phyloP scores from a whole-genome alignment of 2,888 invertebrate genomes.

The Ametastegia equiseti region DNA sequence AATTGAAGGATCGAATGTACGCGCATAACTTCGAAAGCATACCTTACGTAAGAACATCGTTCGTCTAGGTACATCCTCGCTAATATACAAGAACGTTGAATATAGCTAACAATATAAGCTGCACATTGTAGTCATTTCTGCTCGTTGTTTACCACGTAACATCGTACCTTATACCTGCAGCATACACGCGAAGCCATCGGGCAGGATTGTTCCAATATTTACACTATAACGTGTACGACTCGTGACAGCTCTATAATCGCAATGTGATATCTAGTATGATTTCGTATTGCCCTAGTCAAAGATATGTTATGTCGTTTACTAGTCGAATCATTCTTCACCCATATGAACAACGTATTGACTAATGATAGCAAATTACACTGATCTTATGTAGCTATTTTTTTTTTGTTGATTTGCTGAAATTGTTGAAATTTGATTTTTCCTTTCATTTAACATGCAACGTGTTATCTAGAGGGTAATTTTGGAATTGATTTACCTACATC shows the following conservation, averaged over 20 bases:
- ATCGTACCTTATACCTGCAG: background rate
- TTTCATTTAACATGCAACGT: background rate
- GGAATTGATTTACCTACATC: background rate
- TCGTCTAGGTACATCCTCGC: background rate
- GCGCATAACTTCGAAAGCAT: background rate
- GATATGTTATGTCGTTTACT: background rate
- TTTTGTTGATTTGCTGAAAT: background rate
- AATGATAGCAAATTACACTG: background rate
- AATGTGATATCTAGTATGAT: background rate
- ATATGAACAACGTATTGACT: background rate
- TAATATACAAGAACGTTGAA: background rate
- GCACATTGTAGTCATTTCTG: constrained; percentile 21
- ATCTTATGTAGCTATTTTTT: background rate
- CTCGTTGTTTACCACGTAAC: constrained; percentile 8
- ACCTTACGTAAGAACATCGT: background rate
- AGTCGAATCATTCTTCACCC: background rate
- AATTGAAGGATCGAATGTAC: background rate
- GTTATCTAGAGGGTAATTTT: background rate
- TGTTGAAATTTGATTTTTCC: background rate
- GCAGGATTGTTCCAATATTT: constrained; percentile 25
- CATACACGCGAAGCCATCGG: constrained; percentile 1
- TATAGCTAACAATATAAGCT: background rate
- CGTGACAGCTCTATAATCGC: background rate
- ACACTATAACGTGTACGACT: background rate
- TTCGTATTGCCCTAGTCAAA: background rate